phyloP scores from a whole-genome alignment of 1,140 invertebrate genomes.

The Physella acuta region DNA sequence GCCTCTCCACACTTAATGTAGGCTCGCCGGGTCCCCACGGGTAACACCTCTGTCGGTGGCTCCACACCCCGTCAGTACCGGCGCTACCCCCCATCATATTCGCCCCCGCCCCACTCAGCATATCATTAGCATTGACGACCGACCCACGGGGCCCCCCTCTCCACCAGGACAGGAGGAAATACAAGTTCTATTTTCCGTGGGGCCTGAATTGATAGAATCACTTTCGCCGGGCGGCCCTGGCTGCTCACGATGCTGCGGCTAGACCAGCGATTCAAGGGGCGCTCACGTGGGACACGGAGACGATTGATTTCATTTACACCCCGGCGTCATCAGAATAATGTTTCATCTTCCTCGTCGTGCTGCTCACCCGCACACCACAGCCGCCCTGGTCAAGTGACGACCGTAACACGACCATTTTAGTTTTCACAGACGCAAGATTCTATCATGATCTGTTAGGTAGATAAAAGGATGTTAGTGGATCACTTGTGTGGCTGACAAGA shows the following conservation, averaged over 20 bases:
- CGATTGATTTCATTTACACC: conserved; percentile 11
- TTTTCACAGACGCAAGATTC: too few species aligned
- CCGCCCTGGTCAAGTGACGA: too few species aligned
- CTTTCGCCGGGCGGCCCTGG: neutral
- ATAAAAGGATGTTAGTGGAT: too few species aligned
- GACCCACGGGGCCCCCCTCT: neutral
- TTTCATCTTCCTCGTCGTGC: conserved; percentile 13
- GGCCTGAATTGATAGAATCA: neutral
- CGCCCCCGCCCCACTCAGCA: conserved; percentile 2
- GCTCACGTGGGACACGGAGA: neutral
- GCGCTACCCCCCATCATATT: conserved; percentile 4
- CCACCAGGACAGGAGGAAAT: neutral
- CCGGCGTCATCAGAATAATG: neutral
- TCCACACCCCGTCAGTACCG: neutral
- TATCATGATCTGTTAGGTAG: too few species aligned
- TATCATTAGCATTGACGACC: conserved; percentile 17
- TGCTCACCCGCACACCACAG: too few species aligned
- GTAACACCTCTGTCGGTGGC: neutral
- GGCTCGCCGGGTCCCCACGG: neutral
- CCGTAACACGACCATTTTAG: too few species aligned
- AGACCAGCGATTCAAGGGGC: neutral
- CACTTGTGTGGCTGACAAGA: neutral
- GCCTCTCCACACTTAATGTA: too few species aligned
- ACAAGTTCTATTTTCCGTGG: conserved; percentile 13
- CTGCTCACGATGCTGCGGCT: neutral